A percentile compares a stretch with the other conserved stretches of the same genome.
These are phyloP conservation scores for Falco biarmicus DNA, from an alignment of 2,797 vertebrate species.

Conservation along the genomic window DNA sequence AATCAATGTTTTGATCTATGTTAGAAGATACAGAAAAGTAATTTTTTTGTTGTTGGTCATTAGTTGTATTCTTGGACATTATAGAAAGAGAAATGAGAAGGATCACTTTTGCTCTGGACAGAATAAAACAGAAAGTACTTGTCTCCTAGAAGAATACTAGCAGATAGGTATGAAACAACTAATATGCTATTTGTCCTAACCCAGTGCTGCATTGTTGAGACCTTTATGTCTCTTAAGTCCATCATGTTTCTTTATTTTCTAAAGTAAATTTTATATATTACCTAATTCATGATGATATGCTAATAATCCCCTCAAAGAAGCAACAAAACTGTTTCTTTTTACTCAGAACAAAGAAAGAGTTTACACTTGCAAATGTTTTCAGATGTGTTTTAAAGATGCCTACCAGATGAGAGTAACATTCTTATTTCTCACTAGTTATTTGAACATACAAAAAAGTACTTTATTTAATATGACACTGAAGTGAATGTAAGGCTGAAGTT, in stretches of 20 bases:
- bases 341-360: neutral
- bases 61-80: neutral
- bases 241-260: neutral
- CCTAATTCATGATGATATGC: neutral
- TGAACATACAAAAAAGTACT: neutral
- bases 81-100: neutral
- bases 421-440: neutral
- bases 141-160: neutral
- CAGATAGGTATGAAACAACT: neutral
- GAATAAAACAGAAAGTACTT: neutral
- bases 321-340: neutral
- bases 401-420: neutral
- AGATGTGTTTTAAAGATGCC: neutral
- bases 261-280: neutral
- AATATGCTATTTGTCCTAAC: neutral
- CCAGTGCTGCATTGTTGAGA: neutral
- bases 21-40: neutral
- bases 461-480: neutral
- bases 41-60: neutral
- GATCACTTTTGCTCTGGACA: neutral
- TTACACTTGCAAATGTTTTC: neutral
- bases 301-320: neutral
- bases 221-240: neutral
- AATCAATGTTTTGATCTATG: neutral
- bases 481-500: neutral